These are phyloP conservation scores for Diogma glabrata DNA, from an alignment of 2,888 invertebrate species.

Conservation along the genomic window DNA sequence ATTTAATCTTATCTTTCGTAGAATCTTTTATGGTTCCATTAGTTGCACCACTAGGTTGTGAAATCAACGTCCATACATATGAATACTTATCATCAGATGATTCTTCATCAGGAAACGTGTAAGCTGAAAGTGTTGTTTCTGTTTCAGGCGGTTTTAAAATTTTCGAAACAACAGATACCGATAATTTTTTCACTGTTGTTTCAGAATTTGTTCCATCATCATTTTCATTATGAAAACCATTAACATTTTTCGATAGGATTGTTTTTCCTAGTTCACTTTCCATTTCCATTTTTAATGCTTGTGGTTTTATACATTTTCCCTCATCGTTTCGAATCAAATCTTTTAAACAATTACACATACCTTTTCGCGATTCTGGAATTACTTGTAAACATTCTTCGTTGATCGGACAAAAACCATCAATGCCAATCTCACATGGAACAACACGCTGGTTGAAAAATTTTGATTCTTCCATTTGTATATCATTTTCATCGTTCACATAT, in stretches of 20 bases:
- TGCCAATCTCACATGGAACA: slow-evolving; percentile 48
- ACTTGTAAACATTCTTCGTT: slow-evolving; percentile 58
- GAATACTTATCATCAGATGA: slow-evolving; percentile 64
- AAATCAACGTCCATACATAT: slow-evolving; percentile 79
- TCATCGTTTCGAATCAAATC: slow-evolving; percentile 45
- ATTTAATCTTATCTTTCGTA: slow-evolving; percentile 69
- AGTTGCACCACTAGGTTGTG: slow-evolving; percentile 69
- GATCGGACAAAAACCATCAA: slow-evolving; percentile 42
- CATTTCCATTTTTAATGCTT: too few relatives aligned
- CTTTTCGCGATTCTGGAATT: slow-evolving; percentile 45
- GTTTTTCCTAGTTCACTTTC: slow-evolving; percentile 24
- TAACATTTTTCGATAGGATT: slow-evolving; percentile 18
- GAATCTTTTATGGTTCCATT: slow-evolving; percentile 69
- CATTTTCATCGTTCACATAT: slow-evolving; percentile 27
- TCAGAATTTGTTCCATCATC: slow-evolving; percentile 10
- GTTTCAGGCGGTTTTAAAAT: slow-evolving; percentile 72
- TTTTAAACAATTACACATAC: slow-evolving; percentile 58
- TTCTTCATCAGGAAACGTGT: slow-evolving; percentile 64
- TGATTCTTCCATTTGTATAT: slow-evolving; percentile 39
- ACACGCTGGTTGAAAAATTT: slow-evolving; percentile 36
- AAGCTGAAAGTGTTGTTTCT: slow-evolving; percentile 72
- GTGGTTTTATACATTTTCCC: slow-evolving; percentile 33
- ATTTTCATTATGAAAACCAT: slow-evolving; percentile 19
- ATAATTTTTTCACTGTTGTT: slow-evolving; percentile 45
- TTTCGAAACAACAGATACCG: slow-evolving; percentile 65